Percentiles rank a stretch among this genome's conserved stretches.
These are phyloP conservation scores for Channallabes apus DNA, from an alignment of 2,797 vertebrate species.

Conservation along the genomic window DNA sequence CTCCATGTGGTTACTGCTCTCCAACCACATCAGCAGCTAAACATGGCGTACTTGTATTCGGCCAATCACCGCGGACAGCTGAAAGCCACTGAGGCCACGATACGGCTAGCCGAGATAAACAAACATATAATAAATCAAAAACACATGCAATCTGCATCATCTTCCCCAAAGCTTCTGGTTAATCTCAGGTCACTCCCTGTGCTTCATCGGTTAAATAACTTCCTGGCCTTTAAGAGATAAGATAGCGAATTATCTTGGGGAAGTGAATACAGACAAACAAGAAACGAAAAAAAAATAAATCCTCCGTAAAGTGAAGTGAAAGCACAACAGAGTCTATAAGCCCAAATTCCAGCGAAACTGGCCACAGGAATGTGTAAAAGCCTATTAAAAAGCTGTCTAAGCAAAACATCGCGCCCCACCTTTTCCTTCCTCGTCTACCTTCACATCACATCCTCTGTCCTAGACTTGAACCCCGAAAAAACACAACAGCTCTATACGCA, in stretches of 20 bases:
- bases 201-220: background rate
- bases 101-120: constrained; percentile 23
- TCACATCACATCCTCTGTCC: constrained; percentile 1
- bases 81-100: constrained; percentile 50
- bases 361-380: background rate
- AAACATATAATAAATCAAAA: background rate
- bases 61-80: constrained; percentile 56
- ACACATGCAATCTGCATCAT: background rate
- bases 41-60: constrained; percentile 64
- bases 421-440: constrained; percentile 5
- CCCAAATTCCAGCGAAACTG: background rate
- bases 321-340: no score
- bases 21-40: constrained; percentile 60
- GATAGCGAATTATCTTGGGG: background rate
- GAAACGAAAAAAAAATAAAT: background rate
- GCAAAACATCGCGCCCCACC: background rate
- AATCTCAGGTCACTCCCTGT: background rate
- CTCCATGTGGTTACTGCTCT: constrained; percentile 60
- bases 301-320: no score
- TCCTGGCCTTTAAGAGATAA: constrained; percentile 2
- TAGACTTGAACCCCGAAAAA: background rate
- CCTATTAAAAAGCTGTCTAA: background rate
- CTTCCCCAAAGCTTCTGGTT: background rate
- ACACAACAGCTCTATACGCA: background rate
- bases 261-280: background rate